These are phyloP conservation scores for Cyphomyrus plagiostoma DNA, from an alignment of 2,113 vertebrate genomes.

Conservation along the genomic window DNA sequence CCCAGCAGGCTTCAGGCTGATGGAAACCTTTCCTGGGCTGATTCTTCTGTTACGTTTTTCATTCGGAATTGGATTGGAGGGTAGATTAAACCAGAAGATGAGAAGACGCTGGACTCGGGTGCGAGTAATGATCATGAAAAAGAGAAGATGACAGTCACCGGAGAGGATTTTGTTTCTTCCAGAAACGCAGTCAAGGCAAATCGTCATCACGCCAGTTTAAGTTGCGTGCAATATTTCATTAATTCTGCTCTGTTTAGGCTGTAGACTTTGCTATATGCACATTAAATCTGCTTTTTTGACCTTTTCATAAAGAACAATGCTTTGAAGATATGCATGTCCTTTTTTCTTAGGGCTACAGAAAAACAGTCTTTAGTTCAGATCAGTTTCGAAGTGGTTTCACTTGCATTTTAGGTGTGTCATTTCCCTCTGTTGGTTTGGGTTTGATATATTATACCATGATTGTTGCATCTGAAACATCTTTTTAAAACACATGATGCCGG, in stretches of 20 bases:
- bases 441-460: neutral
- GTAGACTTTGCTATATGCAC: neutral
- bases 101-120: neutral
- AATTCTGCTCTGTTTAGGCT: neutral
- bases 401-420: neutral
- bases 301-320: neutral
- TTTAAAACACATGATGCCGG: neutral
- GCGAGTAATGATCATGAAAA: neutral
- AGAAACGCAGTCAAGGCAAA: neutral
- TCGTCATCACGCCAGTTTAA: neutral
- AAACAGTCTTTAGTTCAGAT: neutral
- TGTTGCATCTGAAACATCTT: neutral
- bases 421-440: neutral
- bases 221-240: neutral
- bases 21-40: neutral
- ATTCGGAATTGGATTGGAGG: neutral
- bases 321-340: neutral
- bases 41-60: neutral
- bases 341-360: neutral
- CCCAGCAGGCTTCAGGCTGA: neutral
- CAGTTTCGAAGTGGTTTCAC: neutral
- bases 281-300: neutral
- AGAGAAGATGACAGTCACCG: neutral
- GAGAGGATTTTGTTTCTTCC: neutral
- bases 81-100: neutral